Evolutionary conservation across 1,140 invertebrate species (phyloP).

Genomic region (Portunus trituberculatus): DNA sequence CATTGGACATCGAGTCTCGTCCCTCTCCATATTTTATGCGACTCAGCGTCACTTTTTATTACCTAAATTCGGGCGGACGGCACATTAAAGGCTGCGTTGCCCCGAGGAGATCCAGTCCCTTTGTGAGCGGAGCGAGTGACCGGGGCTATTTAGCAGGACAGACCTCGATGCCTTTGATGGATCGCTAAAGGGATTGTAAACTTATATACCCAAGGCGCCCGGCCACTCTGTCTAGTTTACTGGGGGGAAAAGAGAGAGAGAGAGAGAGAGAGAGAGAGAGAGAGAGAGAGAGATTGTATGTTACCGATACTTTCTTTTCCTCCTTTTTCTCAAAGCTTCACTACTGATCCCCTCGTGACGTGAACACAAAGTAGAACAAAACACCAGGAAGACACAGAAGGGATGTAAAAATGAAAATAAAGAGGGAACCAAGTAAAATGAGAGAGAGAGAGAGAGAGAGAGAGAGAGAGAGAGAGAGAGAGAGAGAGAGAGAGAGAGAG

Average conservation of each 20-base stretch:
- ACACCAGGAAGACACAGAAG: no score
- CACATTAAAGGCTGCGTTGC: slow-evolving; percentile 51
- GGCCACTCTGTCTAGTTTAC: background rate
- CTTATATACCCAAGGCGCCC: background rate
- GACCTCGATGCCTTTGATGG: slow-evolving; percentile 39
- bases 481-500: slow-evolving; percentile 55
- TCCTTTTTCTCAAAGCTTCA: no score
- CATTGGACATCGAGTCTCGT: slow-evolving; percentile 71
- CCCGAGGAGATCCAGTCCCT: slow-evolving; percentile 5
- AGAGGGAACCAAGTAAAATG: no score
- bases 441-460: background rate
- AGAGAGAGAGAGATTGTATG: background rate
- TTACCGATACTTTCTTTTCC: no score
- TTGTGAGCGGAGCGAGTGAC: slow-evolving; percentile 32
- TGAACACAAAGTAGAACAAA: no score
- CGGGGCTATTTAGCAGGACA: slow-evolving; percentile 44
- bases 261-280: slow-evolving; percentile 30
- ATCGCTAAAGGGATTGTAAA: slow-evolving; percentile 28
- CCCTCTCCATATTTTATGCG: slow-evolving; percentile 73
- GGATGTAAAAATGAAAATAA: no score
- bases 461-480: slow-evolving; percentile 49
- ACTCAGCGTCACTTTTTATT: slow-evolving; percentile 72
- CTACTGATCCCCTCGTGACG: no score
- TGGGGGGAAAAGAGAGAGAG: background rate
- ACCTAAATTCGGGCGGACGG: slow-evolving; percentile 57